A percentile compares a stretch with the other conserved stretches of the same genome.
Conservation (phyloP, 2,888 invertebrate genomes). For the Cremastinae sp. region DNA sequence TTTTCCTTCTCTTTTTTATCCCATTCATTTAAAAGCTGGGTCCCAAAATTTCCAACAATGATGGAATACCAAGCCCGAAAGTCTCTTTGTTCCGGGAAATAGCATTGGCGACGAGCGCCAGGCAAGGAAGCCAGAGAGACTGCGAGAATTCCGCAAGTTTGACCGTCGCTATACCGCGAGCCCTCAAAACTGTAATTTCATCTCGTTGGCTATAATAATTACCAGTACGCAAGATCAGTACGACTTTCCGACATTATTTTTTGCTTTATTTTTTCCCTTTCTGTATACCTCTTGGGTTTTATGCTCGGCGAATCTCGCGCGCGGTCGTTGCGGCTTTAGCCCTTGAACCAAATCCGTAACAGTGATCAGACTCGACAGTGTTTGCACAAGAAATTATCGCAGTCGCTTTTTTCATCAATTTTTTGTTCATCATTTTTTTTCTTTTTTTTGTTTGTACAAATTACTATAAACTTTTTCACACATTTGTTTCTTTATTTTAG, state of each 20-base stretch:
- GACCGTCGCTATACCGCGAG: not conserved
- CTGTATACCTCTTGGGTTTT: not conserved
- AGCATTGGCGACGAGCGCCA: not conserved
- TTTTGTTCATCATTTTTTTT: slow-evolving; percentile 11
- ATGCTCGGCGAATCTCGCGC: too few relatives aligned
- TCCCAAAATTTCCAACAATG: slow-evolving; percentile 25
- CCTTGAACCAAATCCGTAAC: slow-evolving; percentile 1
- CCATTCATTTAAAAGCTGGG: not conserved
- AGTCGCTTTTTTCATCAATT: too few relatives aligned
- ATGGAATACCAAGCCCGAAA: not conserved
- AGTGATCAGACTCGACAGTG: too few relatives aligned
- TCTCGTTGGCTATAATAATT: slow-evolving; percentile 12
- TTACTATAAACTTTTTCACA: slow-evolving; percentile 19
- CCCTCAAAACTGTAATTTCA: not conserved
- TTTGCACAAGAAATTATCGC: not conserved
- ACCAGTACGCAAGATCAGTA: slow-evolving; percentile 33
- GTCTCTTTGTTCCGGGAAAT: slow-evolving; percentile 18
- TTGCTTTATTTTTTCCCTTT: not conserved
- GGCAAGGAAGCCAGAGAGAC: too few relatives aligned
- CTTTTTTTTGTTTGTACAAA: slow-evolving; percentile 45
- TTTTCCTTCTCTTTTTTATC: too few relatives aligned
- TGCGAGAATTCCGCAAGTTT: not conserved
- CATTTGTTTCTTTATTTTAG: not conserved
- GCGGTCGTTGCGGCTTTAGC: not conserved
- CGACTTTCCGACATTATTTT: slow-evolving; percentile 59